Evolutionary conservation across 2,113 vertebrate species (phyloP), one percentile per base, ranked within the genome.

Genomic region (Piprites chloris): DNA sequence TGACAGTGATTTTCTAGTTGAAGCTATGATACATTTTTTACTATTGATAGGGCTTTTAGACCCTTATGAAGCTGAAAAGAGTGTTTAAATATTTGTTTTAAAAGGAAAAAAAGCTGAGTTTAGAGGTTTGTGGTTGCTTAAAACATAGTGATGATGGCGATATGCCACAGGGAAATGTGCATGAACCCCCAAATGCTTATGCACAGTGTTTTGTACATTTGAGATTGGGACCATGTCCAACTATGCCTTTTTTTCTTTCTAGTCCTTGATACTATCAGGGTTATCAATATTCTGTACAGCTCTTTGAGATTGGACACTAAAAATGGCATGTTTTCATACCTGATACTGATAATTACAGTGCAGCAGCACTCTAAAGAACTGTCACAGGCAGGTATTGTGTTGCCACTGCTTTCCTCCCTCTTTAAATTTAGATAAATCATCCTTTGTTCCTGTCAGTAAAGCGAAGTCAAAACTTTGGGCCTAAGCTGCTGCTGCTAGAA

Each of bases 381-480:
- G 46, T 77, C 41, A 69, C 46, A 85, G 53, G 33, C 50, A 79
- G 53, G 74, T 68, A 28, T 68, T 94, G 22, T 65, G 30, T 89
- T 89, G 46, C 69, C 1, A 2, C 62, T 53, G 73, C 49, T 73
- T 93, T 94, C 65, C 44, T 92, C 47, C 21, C 65, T 93, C 73
- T 89, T 94, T 84, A 82, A 78, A 72, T 56, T 75, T 80, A 68
- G 56, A 72, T 93, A 86, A 84, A 87, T 94, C 83, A 44, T 78
- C 61, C 63, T 94, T 95, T 95, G 79, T 95, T 95, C 68, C 42
- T 21, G 37, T 94, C 23, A 65, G 52, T 61, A 42, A 81, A 93
- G 63, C 46, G 53, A 95, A 96, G 93, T 86, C 73, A 94, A 69
- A 93, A 89, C 90, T 89, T 92, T 87, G 73, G 53, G 66, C 28